phyloP scores from a whole-genome alignment of 2,797 vertebrate genomes.

The Chiroxiphia lanceolata region DNA sequence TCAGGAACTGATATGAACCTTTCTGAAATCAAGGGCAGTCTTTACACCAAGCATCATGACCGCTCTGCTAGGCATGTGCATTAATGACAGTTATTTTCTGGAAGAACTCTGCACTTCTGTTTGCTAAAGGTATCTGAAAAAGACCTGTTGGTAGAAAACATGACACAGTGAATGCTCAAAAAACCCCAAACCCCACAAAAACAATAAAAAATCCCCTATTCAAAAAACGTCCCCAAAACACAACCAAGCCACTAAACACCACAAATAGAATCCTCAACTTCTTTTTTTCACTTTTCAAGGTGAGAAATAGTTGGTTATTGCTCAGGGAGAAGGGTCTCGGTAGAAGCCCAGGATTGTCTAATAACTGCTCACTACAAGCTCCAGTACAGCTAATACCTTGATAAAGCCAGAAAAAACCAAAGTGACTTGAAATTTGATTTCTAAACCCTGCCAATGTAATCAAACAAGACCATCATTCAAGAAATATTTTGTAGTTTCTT shows the following conservation, averaged over 20 bases:
- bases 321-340: not conserved
- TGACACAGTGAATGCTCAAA: not conserved
- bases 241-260: not conserved
- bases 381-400: not conserved
- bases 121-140: not conserved
- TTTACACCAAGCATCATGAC: not conserved
- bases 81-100: not conserved
- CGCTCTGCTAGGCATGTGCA: not conserved
- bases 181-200: not conserved
- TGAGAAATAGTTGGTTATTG: not conserved
- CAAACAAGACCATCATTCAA: not conserved
- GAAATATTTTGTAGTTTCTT: not conserved
- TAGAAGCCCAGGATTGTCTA: not conserved
- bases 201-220: not conserved
- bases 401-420: not conserved
- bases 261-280: not conserved
- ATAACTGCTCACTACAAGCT: not conserved
- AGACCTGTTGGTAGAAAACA: not conserved
- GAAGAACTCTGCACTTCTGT: not conserved
- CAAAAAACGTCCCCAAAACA: rapidly evolving
- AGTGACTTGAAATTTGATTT: not conserved
- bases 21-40: not conserved
- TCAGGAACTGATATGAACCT: not conserved
- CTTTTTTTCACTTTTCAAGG: not conserved
- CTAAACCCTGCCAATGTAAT: not conserved